A percentile compares a stretch with the other conserved stretches of the same genome.
phyloP scores from a whole-genome alignment of 2,113 vertebrate species.

The Eptatretus burgeri region DNA sequence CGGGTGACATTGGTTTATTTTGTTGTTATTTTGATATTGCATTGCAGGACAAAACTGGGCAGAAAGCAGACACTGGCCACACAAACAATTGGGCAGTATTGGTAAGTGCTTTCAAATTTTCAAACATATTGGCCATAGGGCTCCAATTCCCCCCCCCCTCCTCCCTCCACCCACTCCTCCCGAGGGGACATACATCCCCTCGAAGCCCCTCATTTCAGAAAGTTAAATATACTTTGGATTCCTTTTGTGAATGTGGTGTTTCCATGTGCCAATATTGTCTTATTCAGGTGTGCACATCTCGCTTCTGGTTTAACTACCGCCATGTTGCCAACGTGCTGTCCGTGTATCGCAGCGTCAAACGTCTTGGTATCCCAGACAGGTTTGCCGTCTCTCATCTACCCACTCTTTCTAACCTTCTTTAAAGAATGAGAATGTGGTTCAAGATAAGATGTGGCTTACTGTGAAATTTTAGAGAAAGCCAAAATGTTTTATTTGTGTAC shows the following conservation, averaged over 20 bases:
- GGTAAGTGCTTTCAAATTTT: constrained; percentile 20
- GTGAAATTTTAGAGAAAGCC: no score
- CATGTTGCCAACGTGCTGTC: constrained; percentile 88
- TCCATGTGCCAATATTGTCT: background rate
- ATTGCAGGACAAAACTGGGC: constrained; percentile 31
- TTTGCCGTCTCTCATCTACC: constrained; percentile 13
- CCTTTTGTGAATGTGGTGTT: no score
- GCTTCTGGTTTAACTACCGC: constrained; percentile 98
- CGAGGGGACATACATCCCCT: no score
- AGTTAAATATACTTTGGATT: no score
- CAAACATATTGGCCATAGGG: constrained; percentile 7
- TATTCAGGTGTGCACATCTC: constrained; percentile 60
- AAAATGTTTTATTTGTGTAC: no score
- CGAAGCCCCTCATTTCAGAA: background rate
- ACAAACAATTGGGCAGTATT: constrained; percentile 96
- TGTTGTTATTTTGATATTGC: constrained; percentile 6
- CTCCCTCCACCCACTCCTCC: no score
- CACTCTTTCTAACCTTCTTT: background rate
- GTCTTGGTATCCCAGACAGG: constrained; percentile 91
- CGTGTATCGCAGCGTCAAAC: constrained; percentile 83
- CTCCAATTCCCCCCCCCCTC: constrained; percentile 2
- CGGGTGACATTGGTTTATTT: no score
- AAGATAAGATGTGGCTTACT: no score
- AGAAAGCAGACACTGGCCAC: constrained; percentile 67
- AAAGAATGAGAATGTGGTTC: no score